A percentile compares a stretch with the other conserved stretches of the same genome.
phyloP scores from a whole-genome alignment of 2,888 invertebrate genomes.

The Macropis europaea region DNA sequence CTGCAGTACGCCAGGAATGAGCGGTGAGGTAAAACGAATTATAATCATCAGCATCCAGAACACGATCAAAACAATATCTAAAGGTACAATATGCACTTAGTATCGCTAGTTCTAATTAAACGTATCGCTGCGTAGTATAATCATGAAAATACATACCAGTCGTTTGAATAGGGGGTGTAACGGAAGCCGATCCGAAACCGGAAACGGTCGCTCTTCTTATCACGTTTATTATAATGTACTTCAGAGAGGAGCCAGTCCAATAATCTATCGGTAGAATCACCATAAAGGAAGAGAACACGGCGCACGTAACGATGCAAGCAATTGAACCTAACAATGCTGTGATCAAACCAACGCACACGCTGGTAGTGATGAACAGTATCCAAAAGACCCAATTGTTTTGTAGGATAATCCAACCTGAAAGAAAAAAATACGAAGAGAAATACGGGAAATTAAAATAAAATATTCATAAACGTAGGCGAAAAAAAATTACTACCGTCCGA shows the following conservation, averaged over 20 bases:
- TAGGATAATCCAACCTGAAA: constrained; percentile 81
- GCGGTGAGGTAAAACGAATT: too few relatives aligned
- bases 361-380: constrained; percentile 82
- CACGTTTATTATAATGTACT: constrained; percentile 86
- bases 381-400: constrained; percentile 84
- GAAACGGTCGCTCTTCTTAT: constrained; percentile 84
- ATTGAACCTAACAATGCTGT: constrained; percentile 80
- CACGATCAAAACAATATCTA: constrained; percentile 83
- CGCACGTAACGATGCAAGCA: constrained; percentile 84
- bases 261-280: constrained; percentile 84
- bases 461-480: too few relatives aligned
- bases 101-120: not conserved
- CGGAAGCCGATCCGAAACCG: constrained; percentile 82
- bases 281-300: constrained; percentile 85
- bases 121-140: not conserved
- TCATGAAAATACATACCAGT: constrained; percentile 29
- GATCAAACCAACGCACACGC: constrained; percentile 80
- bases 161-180: constrained; percentile 81
- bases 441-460: not conserved
- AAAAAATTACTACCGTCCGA: too few relatives aligned
- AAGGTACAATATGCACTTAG: constrained; percentile 67
- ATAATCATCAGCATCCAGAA: constrained; percentile 81
- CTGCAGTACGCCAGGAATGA: too few relatives aligned
- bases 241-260: constrained; percentile 84
- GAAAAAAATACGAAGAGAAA: constrained; percentile 56